Conservation (phyloP, 2,113 vertebrate genomes). For the Lampris megalopsis region DNA sequence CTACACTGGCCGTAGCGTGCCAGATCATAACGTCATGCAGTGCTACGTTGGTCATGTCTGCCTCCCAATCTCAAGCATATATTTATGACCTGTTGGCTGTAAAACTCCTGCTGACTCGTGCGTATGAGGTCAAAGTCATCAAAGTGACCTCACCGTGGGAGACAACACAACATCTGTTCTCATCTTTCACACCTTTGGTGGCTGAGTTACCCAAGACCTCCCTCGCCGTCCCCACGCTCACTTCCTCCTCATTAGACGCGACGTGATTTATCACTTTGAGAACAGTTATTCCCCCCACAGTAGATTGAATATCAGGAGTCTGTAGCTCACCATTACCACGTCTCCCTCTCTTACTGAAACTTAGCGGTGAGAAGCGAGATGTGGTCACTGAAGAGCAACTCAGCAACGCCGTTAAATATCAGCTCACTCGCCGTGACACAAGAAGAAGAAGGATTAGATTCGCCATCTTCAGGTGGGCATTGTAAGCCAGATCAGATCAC, state of each 20-base stretch:
- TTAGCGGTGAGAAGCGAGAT: slow-evolving; percentile 13
- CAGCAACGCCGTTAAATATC: slow-evolving; percentile 20
- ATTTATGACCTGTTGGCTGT: slow-evolving; percentile 81
- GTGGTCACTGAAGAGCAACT: slow-evolving; percentile 11
- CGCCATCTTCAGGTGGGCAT: slow-evolving; percentile 16
- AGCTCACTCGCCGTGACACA: slow-evolving; percentile 3
- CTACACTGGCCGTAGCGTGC: slow-evolving; percentile 48
- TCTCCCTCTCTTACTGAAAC: slow-evolving; percentile 32
- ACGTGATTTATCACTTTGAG: slow-evolving; percentile 51
- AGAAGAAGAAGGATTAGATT: slow-evolving; percentile 24
- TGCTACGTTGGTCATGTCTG: slow-evolving; percentile 80
- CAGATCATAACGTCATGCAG: slow-evolving; percentile 80
- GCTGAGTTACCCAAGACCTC: slow-evolving; percentile 70
- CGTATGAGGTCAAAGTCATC: slow-evolving; percentile 80
- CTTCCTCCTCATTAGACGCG: slow-evolving; percentile 63
- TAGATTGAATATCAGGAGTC: slow-evolving; percentile 68
- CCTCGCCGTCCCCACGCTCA: slow-evolving; percentile 53
- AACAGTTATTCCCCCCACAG: slow-evolving; percentile 13
- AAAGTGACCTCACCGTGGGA: slow-evolving; percentile 77
- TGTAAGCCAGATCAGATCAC: slow-evolving; percentile 26
- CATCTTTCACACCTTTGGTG: slow-evolving; percentile 78
- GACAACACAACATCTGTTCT: slow-evolving; percentile 79
- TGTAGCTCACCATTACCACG: background rate
- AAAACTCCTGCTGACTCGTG: slow-evolving; percentile 69
- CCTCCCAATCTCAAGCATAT: slow-evolving; percentile 67